Evolutionary conservation across 2,797 vertebrate genomes (phyloP), one percentile per base, ranked within the genome.

Genomic region (Cyclura pinguis): DNA sequence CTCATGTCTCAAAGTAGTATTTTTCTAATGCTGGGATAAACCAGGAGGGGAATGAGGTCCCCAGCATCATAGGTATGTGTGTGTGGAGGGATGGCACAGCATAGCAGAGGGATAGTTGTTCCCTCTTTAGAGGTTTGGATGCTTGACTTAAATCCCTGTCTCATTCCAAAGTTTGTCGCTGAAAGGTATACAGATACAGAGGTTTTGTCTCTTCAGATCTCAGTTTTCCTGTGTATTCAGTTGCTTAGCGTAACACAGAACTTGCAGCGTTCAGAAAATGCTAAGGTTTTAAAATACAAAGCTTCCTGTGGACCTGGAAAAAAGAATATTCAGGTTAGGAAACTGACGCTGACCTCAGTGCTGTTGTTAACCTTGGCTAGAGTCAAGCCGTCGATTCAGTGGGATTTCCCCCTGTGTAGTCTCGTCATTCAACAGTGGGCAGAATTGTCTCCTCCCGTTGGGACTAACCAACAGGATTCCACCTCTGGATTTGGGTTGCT

Each of bases 61-160:
- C 5, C 20, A 9, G 1, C 6, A 4, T 27, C 8, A 12, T 27
- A 3, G 1, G 4, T 35, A 4, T 20, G 64, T 3, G 42, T n/a
- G 22, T 62, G 38, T 27, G 18, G 22, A 32, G 50, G 5, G 38
- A 38, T 42, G 24, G 6, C 10, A 35, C 2, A 3, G 0, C 2
- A 4, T 6, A 62, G n/a, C 3, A 5, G 3, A 62, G 4, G 85
- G 35, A 22, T 6, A 2, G 2, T 47, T 69, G 29, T 47, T 67
- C 13, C 47, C 38, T n/a, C 24, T 47, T 55, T 29, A 10, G 32
- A 35, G 20, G 50, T 22, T 50, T 47, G 4, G 16, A 27, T 50
- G 12, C 42, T 4, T 35, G 38, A 87, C 42, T 42, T 32, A 62
- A 35, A 78, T 62, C 2, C 16, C 9, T 14, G 1, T 52, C 47